These are phyloP conservation scores for Cyanoramphus novaezelandiae DNA, from an alignment of 2,113 vertebrate genomes.

Conservation along the genomic window DNA sequence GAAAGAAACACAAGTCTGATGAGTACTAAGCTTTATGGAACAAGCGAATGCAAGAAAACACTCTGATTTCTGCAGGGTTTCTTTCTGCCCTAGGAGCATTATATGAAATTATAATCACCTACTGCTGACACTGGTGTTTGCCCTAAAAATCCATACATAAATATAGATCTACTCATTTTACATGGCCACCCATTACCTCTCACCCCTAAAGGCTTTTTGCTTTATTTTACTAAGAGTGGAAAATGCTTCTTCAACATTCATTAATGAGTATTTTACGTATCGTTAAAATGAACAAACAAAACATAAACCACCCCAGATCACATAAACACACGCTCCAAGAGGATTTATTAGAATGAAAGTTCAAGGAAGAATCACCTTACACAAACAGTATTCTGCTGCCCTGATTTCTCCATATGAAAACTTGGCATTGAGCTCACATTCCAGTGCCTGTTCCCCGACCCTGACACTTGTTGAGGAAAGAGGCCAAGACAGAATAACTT, in stretches of 20 bases:
- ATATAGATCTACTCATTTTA: background rate
- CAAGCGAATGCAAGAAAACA: background rate
- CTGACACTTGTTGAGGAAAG: background rate
- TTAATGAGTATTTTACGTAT: background rate
- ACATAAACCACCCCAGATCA: background rate
- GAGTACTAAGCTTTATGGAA: background rate
- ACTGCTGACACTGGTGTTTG: background rate
- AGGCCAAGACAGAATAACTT: background rate
- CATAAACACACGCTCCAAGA: background rate
- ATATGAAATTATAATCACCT: background rate
- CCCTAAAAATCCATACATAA: conserved; percentile 1
- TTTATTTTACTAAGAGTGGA: background rate
- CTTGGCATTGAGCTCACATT: conserved; percentile 21
- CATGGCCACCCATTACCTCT: background rate
- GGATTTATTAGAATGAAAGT: background rate
- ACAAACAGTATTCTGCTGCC: background rate
- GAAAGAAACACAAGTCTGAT: background rate
- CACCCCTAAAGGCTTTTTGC: conserved; percentile 6
- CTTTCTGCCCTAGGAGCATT: background rate
- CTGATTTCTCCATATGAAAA: background rate
- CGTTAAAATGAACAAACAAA: conserved; percentile 8
- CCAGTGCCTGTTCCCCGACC: background rate
- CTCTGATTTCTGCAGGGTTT: background rate
- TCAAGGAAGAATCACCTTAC: background rate
- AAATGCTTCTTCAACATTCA: background rate